These are phyloP conservation scores for Galerucella pusilla DNA, from an alignment of 2,888 invertebrate species.

Conservation along the genomic window DNA sequence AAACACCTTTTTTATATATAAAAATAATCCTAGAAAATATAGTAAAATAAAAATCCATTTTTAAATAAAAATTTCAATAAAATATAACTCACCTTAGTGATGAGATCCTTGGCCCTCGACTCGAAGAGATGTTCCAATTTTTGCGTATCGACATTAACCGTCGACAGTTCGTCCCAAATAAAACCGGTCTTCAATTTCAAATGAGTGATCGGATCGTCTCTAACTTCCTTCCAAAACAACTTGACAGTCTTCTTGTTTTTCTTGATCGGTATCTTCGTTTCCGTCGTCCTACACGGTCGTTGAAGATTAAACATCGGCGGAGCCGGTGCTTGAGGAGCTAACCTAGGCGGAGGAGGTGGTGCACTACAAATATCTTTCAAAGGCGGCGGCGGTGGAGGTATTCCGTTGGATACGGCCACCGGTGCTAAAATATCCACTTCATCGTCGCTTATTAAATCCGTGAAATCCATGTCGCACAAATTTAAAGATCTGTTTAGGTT, in stretches of 20 bases:
- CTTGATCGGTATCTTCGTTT: slow-evolving; percentile 70
- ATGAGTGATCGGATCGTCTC: slow-evolving; percentile 79
- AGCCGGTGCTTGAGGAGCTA: slow-evolving; percentile 60
- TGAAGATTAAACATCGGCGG: slow-evolving; percentile 66
- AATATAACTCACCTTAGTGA: slow-evolving; percentile 81
- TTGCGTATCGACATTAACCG: slow-evolving; percentile 88
- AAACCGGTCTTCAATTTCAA: slow-evolving; percentile 70
- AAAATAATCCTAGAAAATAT: too few relatives aligned
- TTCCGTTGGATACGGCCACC: slow-evolving; percentile 72
- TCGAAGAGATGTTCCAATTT: slow-evolving; percentile 97
- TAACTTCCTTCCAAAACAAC: slow-evolving; percentile 97
- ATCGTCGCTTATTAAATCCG: slow-evolving; percentile 88
- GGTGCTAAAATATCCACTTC: slow-evolving; percentile 80
- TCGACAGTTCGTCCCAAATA: slow-evolving; percentile 92
- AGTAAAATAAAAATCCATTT: not conserved
- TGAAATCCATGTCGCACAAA: slow-evolving; percentile 96
- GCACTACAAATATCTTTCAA: slow-evolving; percentile 64
- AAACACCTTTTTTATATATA: too few relatives aligned
- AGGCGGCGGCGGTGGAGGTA: slow-evolving; percentile 85
- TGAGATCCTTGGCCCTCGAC: slow-evolving; percentile 93
- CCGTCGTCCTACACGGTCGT: slow-evolving; percentile 53
- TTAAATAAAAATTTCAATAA: not conserved
- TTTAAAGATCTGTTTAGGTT: slow-evolving; percentile 80
- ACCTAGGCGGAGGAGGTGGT: slow-evolving; percentile 66
- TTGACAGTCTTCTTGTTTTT: slow-evolving; percentile 97